Evolutionary conservation across 2,797 vertebrate species (phyloP), one percentile per base, ranked within the genome.

Genomic region (Parauchenoglanis ngamensis): DNA sequence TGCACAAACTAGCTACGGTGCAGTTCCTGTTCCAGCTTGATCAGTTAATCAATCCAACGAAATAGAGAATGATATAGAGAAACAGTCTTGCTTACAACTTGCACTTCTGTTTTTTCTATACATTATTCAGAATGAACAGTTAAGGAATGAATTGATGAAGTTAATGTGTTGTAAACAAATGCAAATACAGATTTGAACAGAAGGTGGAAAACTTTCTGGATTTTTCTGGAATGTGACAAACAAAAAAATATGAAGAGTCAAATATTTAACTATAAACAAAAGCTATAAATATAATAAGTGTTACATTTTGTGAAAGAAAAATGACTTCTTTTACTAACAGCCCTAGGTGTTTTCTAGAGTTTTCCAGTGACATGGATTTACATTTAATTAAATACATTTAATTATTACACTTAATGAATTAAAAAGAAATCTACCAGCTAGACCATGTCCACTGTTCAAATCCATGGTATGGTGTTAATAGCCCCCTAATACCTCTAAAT

Each of bases 1-100:
- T 70, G 23, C 75, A 84, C 75, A 68, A 86, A 79, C 61, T 78
- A 67, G 59, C 21, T 67, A 61, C 2, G 46, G 49, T 35, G 56
- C 59, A 54, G 49, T 56, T 65, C 28, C 10, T 7, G 11, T 75
- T 31, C 61, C 40, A 19, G 44, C 10, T 21, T 17, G 40, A 19
- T 79, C 23, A 56, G 21, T 56, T 25, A 80, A 28, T 67, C 54
- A 87, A 67, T 40, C 23, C 7, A 65, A 68, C 49, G 23, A 57
- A 31, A 40, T 10, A 61, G 28, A 73, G 35, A 61, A 21, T 54
- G 68, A 49, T 12, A 65, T 10, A 56, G 10, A 7, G 23, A 40
- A 40, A 40, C 40, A 40, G 13, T 77, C 52, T 46, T 59, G 78
- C 78, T 23, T 61, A 35, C 61, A 31, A 28, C 35, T 59, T 21